Conservation (phyloP, 2,113 vertebrate species). For the Muntiacus reevesi region DNA sequence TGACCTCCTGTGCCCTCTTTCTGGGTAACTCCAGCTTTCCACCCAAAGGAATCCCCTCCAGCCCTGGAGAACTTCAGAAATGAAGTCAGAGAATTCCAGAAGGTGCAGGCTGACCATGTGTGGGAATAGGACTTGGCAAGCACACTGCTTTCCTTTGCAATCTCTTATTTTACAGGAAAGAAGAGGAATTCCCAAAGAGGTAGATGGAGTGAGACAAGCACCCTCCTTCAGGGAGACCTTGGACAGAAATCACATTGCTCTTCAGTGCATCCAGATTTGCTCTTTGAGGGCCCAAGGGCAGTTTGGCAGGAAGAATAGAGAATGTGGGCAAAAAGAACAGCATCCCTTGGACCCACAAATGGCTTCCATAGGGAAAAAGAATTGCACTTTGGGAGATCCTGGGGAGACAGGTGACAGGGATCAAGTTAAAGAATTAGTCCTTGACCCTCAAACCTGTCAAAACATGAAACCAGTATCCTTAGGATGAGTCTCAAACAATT, state of each 20-base stretch:
- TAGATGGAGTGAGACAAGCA: accelerated
- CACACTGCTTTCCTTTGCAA: accelerated
- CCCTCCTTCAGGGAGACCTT: not conserved
- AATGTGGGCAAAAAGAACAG: not conserved
- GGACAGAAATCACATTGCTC: not conserved
- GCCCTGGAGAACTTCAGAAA: not conserved
- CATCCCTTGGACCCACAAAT: accelerated
- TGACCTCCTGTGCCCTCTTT: accelerated
- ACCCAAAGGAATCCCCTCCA: not conserved
- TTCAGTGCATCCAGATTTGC: not conserved
- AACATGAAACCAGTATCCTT: accelerated
- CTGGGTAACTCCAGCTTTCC: accelerated
- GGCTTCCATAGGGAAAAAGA: accelerated
- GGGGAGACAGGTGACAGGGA: accelerated
- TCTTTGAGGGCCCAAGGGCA: not conserved
- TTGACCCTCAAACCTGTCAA: not conserved
- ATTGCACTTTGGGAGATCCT: accelerated
- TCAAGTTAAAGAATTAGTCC: not conserved
- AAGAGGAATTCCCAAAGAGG: not conserved
- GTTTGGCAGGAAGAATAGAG: not conserved
- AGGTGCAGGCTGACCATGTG: not conserved
- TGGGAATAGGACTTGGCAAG: not conserved
- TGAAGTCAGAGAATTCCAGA: not conserved
- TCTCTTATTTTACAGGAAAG: not conserved
- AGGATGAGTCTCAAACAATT: accelerated